A percentile compares a stretch with the other conserved stretches of the same genome.
Evolutionary conservation across 1,140 invertebrate genomes (phyloP).

Genomic region (Gryon sp.): DNA sequence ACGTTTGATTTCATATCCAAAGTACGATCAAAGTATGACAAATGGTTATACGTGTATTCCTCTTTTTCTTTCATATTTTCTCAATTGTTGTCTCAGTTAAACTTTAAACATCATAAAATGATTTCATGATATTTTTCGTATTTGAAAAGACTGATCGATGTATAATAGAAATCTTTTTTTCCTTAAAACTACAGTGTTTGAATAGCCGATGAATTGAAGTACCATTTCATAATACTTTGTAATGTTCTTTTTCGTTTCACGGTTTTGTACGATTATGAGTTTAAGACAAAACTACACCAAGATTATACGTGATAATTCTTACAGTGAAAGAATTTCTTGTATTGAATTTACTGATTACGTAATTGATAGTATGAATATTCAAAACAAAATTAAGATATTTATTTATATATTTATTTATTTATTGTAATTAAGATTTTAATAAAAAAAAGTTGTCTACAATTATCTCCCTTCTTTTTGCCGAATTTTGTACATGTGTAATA

Average conservation of each 20-base stretch:
- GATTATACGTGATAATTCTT: slow-evolving; percentile 21
- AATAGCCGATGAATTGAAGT: slow-evolving; percentile 33
- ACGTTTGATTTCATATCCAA: slow-evolving; percentile 24
- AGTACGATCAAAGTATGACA: slow-evolving; percentile 28
- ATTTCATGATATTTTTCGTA: slow-evolving; percentile 30
- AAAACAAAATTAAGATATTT: slow-evolving; percentile 32
- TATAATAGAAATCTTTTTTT: slow-evolving; percentile 29
- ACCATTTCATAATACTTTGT: slow-evolving; percentile 24
- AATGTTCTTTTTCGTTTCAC: slow-evolving; percentile 2
- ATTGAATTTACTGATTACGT: slow-evolving; percentile 21
- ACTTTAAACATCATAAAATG: slow-evolving; percentile 26
- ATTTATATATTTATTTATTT: too few species aligned
- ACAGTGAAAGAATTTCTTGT: slow-evolving; percentile 14
- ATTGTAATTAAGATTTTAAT: too few species aligned
- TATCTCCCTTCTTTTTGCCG: too few species aligned
- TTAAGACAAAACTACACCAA: slow-evolving; percentile 9
- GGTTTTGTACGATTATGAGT: slow-evolving; percentile 18
- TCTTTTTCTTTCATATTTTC: slow-evolving; percentile 15
- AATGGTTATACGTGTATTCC: slow-evolving; percentile 12
- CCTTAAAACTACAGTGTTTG: slow-evolving; percentile 32
- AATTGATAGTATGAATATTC: slow-evolving; percentile 31
- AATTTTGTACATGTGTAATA: too few species aligned
- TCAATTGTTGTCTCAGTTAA: slow-evolving; percentile 20
- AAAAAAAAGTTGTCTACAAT: too few species aligned
- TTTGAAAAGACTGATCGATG: slow-evolving; percentile 46